Base-by-base conservation (phyloP, 2,888 invertebrate genomes). In the Drosophila neonasuta region DNA sequence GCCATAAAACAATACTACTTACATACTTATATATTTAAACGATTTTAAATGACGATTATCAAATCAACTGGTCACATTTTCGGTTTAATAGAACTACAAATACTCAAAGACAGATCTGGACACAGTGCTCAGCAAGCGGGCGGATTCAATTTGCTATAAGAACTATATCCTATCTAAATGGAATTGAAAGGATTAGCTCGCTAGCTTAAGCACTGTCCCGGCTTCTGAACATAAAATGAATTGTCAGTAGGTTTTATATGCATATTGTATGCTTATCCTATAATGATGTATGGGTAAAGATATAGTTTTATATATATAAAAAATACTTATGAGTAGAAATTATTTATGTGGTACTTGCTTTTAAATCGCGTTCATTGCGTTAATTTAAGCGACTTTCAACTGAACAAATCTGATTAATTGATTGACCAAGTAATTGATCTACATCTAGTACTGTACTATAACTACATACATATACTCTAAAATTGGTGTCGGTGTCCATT, bases 401-500 rank as follows among this genome's bases (percentile, higher is more conserved):
- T 54, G 36, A 62, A 51, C 50, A 54, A 15, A 55, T 57, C 48
- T 44, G 44, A 63, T 48, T 55, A 42, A 62, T 54, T 20, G 45
- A 46, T 54, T 50, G 20, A 32, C 32, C 34, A 36, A 52, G 30
- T 29, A n/a, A 44, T 50, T 7, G 13, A 13, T 10, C 17, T 61
- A 61, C 10, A 29, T 9, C 24, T 41, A 30, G 10, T 42, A 44
- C 50, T 42, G 30, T 34, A 51, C 41, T 36, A 57, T 29, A 65
- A 71, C 15, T 66, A 24, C 24, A 30, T 36, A 50, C 4, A 45
- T 15, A 32, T 48, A 62, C 32, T 59, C 39, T 42, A 55, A 52
- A 69, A 45, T 45, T 64, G 86, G 86, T 85, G 83, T 71, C 61
- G 83, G 86, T 86, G 84, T 80, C 80, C 80, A 86, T 71, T 63